phyloP scores from a whole-genome alignment of 2,113 vertebrate species.

The Rhipidura dahli region DNA sequence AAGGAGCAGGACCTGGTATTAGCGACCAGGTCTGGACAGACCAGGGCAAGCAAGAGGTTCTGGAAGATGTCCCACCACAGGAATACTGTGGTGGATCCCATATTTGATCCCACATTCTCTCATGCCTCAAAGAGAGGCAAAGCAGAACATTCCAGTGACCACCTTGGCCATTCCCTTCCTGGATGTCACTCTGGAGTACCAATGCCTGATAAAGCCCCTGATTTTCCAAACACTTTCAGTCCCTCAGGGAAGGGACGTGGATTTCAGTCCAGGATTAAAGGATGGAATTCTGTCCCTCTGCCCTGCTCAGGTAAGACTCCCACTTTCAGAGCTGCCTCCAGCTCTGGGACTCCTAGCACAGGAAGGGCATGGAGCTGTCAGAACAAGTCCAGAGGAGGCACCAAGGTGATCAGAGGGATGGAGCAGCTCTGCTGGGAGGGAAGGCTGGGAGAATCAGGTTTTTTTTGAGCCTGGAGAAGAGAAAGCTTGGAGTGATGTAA shows the following conservation, averaged over 20 bases:
- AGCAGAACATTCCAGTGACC: not conserved
- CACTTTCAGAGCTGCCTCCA: not conserved
- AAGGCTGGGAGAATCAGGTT: not conserved
- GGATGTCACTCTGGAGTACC: not conserved
- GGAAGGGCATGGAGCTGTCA: fast-evolving
- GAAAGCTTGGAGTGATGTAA: not conserved
- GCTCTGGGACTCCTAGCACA: not conserved
- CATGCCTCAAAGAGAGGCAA: not conserved
- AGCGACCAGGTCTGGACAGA: fast-evolving
- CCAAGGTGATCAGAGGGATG: not conserved
- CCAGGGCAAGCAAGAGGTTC: not conserved
- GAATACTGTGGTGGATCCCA: not conserved
- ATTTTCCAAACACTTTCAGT: not conserved
- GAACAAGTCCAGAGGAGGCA: fast-evolving
- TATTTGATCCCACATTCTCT: not conserved
- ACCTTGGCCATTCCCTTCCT: not conserved
- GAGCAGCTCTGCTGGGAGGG: not conserved
- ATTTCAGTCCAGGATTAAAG: not conserved
- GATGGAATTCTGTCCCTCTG: not conserved
- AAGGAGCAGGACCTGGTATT: not conserved
- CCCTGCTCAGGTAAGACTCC: not conserved
- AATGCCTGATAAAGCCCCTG: not conserved
- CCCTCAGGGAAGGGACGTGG: not conserved
- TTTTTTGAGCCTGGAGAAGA: not conserved
- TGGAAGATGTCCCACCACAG: not conserved